A percentile compares a stretch with the other conserved stretches of the same genome.
These are phyloP conservation scores for Zaprionus obscuricornis DNA, from an alignment of 2,888 invertebrate genomes.

Conservation along the genomic window DNA sequence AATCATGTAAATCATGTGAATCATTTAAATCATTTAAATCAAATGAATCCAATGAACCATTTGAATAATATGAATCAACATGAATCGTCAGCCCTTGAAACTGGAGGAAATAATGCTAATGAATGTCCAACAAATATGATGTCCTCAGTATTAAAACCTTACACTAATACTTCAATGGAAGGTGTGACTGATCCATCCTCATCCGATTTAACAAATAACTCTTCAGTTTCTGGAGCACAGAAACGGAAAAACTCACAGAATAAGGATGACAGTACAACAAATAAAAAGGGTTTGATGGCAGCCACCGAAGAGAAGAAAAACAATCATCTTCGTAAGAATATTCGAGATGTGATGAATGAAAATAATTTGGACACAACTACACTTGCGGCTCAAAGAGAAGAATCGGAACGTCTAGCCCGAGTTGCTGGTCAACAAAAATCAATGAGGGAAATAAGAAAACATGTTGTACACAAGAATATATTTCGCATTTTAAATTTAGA, in stretches of 20 bases:
- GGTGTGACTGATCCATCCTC: conserved; percentile 16
- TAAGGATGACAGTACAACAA: conserved; percentile 51
- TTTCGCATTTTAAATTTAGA: conserved; percentile 84
- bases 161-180: conserved; percentile 27
- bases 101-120: conserved; percentile 15
- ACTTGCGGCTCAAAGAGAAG: conserved; percentile 95
- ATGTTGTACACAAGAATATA: conserved; percentile 88
- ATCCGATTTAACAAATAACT: conserved; percentile 23
- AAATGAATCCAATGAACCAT: too few relatives aligned
- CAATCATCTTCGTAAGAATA: conserved; percentile 90
- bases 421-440: conserved; percentile 94
- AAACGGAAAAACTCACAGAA: conserved; percentile 48
- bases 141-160: conserved; percentile 31
- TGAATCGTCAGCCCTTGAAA: conserved; percentile 13
- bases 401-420: conserved; percentile 92
- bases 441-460: conserved; percentile 91
- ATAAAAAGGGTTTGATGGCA: conserved; percentile 49
- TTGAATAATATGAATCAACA: too few relatives aligned
- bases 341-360: conserved; percentile 96
- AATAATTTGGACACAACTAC: conserved; percentile 96
- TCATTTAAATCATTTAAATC: too few relatives aligned
- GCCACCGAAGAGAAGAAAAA: conserved; percentile 78
- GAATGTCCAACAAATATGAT: conserved; percentile 27
- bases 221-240: conserved; percentile 27
- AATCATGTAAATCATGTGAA: too few relatives aligned